phyloP scores from a whole-genome alignment of 2,113 vertebrate genomes.

The Willisornis vidua region DNA sequence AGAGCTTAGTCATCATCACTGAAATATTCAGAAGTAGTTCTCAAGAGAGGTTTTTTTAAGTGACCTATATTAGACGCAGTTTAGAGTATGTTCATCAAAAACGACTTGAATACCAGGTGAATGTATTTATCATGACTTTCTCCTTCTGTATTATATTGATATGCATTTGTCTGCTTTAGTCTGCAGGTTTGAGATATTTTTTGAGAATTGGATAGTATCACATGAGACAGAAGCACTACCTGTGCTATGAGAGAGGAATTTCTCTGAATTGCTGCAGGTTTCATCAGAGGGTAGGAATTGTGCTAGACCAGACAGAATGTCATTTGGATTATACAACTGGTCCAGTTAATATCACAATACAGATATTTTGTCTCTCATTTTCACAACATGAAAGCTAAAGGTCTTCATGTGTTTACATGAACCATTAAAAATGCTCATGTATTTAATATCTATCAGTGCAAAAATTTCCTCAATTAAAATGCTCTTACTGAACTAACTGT shows the following conservation, averaged over 20 bases:
- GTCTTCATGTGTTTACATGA: neutral
- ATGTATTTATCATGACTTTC: neutral
- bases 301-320: neutral
- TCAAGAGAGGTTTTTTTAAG: neutral
- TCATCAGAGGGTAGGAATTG: neutral
- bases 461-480: neutral
- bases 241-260: neutral
- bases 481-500: neutral
- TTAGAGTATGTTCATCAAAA: neutral
- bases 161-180: neutral
- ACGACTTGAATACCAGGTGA: neutral
- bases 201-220: neutral
- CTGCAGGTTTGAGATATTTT: neutral
- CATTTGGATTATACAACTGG: neutral
- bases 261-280: neutral
- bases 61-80: conserved; percentile 11
- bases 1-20: conserved; percentile 12
- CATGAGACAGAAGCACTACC: neutral
- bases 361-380: neutral
- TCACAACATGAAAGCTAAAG: neutral
- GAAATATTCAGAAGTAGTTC: conserved; percentile 19
- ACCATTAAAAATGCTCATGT: neutral
- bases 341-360: neutral
- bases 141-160: neutral
- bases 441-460: neutral